phyloP scores from a whole-genome alignment of 1,140 invertebrate genomes.

The Bombus sylvicola region DNA sequence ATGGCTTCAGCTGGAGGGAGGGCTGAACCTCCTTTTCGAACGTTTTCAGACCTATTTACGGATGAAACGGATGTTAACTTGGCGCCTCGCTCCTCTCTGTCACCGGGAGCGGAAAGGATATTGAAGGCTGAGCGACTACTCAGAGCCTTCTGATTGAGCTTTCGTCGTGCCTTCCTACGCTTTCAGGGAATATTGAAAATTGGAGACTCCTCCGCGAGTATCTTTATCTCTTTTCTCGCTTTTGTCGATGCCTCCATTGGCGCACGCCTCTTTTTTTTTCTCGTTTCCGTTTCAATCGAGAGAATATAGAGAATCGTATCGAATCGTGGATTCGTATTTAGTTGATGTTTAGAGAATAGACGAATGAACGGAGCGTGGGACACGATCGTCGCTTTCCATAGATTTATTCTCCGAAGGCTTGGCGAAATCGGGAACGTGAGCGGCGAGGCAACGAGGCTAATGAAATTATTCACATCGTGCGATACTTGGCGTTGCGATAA shows the following conservation, averaged over 20 bases:
- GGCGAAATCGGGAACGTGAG: background rate
- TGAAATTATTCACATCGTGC: background rate
- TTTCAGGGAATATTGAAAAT: slow-evolving; percentile 33
- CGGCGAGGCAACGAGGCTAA: background rate
- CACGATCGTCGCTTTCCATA: background rate
- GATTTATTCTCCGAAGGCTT: background rate
- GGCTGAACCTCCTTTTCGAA: slow-evolving; percentile 11
- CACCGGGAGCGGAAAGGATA: slow-evolving; percentile 34
- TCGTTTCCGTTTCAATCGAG: background rate
- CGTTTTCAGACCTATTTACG: slow-evolving; percentile 56
- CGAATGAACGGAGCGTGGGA: no score
- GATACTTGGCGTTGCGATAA: background rate
- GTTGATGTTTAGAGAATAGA: background rate
- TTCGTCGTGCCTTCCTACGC: background rate
- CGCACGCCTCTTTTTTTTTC: background rate
- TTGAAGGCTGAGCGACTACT: slow-evolving; percentile 11
- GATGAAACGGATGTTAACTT: slow-evolving; percentile 60
- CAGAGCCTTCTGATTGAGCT: slow-evolving; percentile 27
- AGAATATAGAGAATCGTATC: background rate
- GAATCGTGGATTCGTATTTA: background rate
- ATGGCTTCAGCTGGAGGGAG: background rate
- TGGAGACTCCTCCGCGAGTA: background rate
- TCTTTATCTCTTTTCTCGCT: no score
- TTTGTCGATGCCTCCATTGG: background rate
- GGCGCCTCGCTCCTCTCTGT: slow-evolving; percentile 11